Evolutionary conservation across 2,797 vertebrate species (phyloP), one percentile per base, ranked within the genome.

Genomic region (Geotrypetes seraphini): DNA sequence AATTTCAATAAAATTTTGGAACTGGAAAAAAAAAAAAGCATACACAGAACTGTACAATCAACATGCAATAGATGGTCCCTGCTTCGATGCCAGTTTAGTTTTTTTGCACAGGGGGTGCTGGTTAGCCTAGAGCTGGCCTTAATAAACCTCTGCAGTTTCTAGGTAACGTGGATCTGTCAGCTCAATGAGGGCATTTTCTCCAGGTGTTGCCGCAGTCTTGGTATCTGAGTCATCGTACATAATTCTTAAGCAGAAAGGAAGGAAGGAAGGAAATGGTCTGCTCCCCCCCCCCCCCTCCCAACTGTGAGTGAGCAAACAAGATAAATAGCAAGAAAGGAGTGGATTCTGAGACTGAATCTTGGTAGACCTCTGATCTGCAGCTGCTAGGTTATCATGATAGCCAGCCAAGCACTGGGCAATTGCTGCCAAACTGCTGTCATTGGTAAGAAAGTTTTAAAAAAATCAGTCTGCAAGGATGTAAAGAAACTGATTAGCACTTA

Each of bases 341-440:
- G 17, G 23, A 28, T 14, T 14, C 23, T 20, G 35, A 13, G 28
- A 13, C 5, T 12, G 19, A 23, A 18, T 14, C 12, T 14, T 25
- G 10, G 5, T 4, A n/a, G n/a, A n/a, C n/a, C n/a, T n/a, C n/a
- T 4, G 4, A 3, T 8, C 10, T 7, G 25, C 10, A 21, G 19
- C 5, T 23, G 28, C 31, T 22, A 29, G 4, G 11, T 32, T 25
- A 12, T 51, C 21, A 5, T 37, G 36, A 19, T 26, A 1, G 17
- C n/a, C 8, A 8, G 35, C 48, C n/a, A n/a, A n/a, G n/a, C n/a
- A 12, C 41, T 36, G 40, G 50, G 35, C 7, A 10, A 5, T 14
- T 36, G 39, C 41, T 21, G 8, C 35, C 32, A 37, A 21, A 22
- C 9, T 5, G 12, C 16, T 47, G 10, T 47, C 60, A 61, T 31